phyloP scores from a whole-genome alignment of 2,113 vertebrate genomes.

The Corydoras sp. region DNA sequence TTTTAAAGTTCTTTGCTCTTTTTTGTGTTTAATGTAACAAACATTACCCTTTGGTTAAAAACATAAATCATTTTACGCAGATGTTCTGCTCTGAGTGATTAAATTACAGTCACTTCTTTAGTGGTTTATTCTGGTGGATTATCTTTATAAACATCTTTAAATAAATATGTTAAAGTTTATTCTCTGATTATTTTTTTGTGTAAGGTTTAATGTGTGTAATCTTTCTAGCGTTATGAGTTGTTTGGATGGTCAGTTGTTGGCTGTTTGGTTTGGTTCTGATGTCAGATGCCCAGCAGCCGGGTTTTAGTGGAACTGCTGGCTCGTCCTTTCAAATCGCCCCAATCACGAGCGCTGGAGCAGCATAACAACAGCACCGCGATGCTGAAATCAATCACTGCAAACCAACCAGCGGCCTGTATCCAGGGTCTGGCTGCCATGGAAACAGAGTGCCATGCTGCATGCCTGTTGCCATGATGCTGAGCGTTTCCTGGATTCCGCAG shows the following conservation, averaged over 20 bases:
- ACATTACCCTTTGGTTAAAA: no score
- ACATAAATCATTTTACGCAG: no score
- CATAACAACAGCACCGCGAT: slow-evolving; percentile 63
- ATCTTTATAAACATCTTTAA: no score
- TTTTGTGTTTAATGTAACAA: no score
- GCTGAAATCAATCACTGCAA: slow-evolving; percentile 36
- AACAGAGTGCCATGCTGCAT: slow-evolving; percentile 59
- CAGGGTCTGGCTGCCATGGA: slow-evolving; percentile 65
- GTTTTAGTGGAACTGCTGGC: no score
- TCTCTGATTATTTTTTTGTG: no score
- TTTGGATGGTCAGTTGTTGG: not conserved
- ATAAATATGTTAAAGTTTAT: no score
- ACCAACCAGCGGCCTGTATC: slow-evolving; percentile 74
- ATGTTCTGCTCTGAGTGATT: no score
- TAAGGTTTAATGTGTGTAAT: no score
- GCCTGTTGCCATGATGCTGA: slow-evolving; percentile 69
- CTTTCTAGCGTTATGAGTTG: not conserved
- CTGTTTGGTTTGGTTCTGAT: slow-evolving; percentile 23
- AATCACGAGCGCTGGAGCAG: slow-evolving; percentile 58
- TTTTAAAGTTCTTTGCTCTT: no score
- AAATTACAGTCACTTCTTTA: no score
- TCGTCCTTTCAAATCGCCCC: slow-evolving; percentile 25
- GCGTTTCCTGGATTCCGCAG: slow-evolving; percentile 45
- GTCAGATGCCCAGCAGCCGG: slow-evolving; percentile 43
- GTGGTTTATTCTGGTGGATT: no score